A percentile compares a stretch with the other conserved stretches of the same genome.
phyloP scores from a whole-genome alignment of 2,113 vertebrate species.

The Merops nubicus region DNA sequence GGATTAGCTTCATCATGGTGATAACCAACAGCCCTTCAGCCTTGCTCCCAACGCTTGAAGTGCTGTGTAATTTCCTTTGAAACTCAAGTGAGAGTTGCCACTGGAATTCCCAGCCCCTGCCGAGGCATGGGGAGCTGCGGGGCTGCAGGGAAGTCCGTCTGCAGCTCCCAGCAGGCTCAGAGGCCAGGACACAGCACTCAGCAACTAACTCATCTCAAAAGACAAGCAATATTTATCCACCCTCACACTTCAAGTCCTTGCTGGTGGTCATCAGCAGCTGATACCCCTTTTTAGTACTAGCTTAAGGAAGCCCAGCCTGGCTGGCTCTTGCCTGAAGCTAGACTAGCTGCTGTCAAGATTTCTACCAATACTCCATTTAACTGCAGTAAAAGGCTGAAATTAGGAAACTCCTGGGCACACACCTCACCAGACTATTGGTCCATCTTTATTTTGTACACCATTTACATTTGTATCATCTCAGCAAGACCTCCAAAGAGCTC shows the following conservation, averaged over 20 bases:
- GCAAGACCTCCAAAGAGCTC: neutral
- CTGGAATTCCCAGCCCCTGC: neutral
- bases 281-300: neutral
- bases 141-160: neutral
- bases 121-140: neutral
- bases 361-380: neutral
- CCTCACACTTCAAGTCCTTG: neutral
- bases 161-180: neutral
- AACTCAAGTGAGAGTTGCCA: conserved; percentile 1
- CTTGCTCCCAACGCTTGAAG: neutral
- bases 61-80: neutral
- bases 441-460: neutral
- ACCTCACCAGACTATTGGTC: neutral
- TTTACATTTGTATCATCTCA: neutral
- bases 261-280: neutral
- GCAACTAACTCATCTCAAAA: neutral
- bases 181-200: neutral
- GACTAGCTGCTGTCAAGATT: neutral
- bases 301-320: neutral
- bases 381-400: neutral
- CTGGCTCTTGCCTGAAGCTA: neutral
- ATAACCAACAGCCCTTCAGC: neutral
- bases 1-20: conserved; percentile 19
- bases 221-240: neutral
- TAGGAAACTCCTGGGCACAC: neutral